Percentiles rank a stretch among this genome's conserved stretches.
Conservation (phyloP, 2,888 invertebrate genomes). For the Malachius bipustulatus region DNA sequence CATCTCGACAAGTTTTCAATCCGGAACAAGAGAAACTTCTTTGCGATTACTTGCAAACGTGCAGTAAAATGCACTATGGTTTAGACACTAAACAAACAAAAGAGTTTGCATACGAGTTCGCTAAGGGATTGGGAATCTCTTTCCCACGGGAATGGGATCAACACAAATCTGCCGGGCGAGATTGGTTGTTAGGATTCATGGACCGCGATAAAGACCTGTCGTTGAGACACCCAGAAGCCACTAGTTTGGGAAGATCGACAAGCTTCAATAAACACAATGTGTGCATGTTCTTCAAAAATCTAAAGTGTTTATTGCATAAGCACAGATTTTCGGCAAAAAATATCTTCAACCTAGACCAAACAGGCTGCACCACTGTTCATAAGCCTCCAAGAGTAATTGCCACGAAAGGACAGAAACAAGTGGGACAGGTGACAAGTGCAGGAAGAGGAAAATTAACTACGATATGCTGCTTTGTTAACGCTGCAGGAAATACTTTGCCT, state of each 20-base stretch:
- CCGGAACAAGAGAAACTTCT: too few species aligned
- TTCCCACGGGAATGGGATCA: too few species aligned
- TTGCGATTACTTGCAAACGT: too few species aligned
- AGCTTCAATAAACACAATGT: constrained; percentile 16
- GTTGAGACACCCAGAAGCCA: constrained; percentile 19
- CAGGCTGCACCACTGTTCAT: constrained; percentile 5
- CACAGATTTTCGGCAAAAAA: constrained; percentile 8
- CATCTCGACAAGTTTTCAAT: too few species aligned
- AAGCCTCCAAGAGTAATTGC: constrained; percentile 7
- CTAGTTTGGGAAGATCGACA: constrained; percentile 17
- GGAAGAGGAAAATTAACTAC: constrained; percentile 11
- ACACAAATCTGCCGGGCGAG: too few species aligned
- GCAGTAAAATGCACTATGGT: too few species aligned
- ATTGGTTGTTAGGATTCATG: too few species aligned
- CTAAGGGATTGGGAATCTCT: too few species aligned
- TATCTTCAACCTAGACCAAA: constrained; percentile 8
- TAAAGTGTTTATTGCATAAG: constrained; percentile 19
- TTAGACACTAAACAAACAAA: too few species aligned
- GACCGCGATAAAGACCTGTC: constrained; percentile 14
- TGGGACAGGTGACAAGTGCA: too few species aligned
- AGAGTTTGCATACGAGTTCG: too few species aligned
- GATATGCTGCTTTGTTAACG: constrained; percentile 10
- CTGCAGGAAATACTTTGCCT: constrained; percentile 11
- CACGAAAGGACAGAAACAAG: too few species aligned
- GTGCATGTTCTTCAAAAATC: constrained; percentile 21